These are phyloP conservation scores for Agrilus cyanescens DNA, from an alignment of 2,888 invertebrate genomes.

Conservation along the genomic window DNA sequence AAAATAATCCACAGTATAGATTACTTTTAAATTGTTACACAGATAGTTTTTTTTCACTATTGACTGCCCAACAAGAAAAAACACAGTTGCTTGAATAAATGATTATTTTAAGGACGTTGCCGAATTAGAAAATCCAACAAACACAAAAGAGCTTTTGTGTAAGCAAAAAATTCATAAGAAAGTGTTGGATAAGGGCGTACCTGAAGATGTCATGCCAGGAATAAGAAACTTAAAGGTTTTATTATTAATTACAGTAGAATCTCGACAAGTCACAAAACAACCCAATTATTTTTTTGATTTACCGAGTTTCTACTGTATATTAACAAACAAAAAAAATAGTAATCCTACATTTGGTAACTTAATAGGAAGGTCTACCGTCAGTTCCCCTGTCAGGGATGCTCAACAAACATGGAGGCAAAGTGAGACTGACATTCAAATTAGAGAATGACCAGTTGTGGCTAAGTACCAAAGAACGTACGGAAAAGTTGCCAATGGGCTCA, in stretches of 20 bases:
- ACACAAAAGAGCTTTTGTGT: conserved; percentile 59
- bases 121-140: conserved; percentile 49
- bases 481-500: conserved; percentile 81
- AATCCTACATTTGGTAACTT: conserved; percentile 11
- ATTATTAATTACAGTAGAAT: no score
- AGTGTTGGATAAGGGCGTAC: conserved; percentile 79
- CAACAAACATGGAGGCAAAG: conserved; percentile 81
- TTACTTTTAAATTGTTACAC: no score
- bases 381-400: conserved; percentile 80
- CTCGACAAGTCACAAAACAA: no score
- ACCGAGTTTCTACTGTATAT: no score
- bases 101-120: conserved; percentile 38
- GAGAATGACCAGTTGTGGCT: conserved; percentile 86
- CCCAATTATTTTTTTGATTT: no score
- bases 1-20: not conserved
- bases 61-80: no score
- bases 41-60: no score
- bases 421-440: conserved; percentile 81
- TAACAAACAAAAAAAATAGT: no score
- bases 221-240: conserved; percentile 64
- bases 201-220: conserved; percentile 81
- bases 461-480: conserved; percentile 85
- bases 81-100: not conserved
- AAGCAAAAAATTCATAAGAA: conserved; percentile 73
- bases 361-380: conserved; percentile 67